A percentile compares a stretch with the other conserved stretches of the same genome.
phyloP scores from a whole-genome alignment of 1,140 invertebrate species.

The Eubasilissa regina region DNA sequence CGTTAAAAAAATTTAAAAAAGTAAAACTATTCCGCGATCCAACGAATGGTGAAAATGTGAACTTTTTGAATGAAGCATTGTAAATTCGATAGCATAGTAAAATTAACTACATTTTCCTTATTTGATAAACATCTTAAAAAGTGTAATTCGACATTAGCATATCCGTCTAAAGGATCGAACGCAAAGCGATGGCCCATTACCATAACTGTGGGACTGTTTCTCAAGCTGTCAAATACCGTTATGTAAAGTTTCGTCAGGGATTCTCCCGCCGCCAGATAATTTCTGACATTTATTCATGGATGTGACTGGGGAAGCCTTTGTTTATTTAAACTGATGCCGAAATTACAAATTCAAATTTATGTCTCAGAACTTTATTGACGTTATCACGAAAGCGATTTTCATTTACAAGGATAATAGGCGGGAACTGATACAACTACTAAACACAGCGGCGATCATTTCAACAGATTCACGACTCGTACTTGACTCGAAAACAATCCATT shows the following conservation, averaged over 20 bases:
- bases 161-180: no score
- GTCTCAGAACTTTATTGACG: neutral
- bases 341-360: neutral
- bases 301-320: neutral
- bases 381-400: constrained; percentile 9
- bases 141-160: no score
- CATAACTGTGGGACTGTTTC: neutral
- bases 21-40: no score
- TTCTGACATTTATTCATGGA: constrained; percentile 7
- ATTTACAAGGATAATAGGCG: neutral
- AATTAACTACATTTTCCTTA: no score
- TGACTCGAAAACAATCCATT: no score
- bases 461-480: no score
- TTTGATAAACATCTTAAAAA: no score
- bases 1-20: no score
- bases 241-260: neutral
- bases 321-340: neutral
- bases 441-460: no score
- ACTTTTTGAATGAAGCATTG: neutral
- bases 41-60: neutral
- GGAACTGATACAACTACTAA: neutral
- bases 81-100: no score
- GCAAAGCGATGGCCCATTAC: no score
- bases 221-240: neutral
- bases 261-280: neutral